Conservation (phyloP, 2,797 vertebrate genomes). For the Mormyrus proboscirostris region DNA sequence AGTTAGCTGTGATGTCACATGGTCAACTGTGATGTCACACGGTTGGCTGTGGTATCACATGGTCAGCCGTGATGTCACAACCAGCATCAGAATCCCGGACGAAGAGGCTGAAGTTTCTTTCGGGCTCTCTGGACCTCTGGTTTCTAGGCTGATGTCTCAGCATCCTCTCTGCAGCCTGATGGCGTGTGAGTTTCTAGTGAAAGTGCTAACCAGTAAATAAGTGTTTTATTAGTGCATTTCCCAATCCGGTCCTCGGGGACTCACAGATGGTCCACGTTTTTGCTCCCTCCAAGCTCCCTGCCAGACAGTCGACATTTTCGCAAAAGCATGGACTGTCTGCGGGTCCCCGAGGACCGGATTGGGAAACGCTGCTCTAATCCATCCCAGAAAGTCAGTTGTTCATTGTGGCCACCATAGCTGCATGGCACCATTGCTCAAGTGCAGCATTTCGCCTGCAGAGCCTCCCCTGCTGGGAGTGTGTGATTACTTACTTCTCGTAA, state of each 20-base stretch:
- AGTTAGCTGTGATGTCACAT: not conserved
- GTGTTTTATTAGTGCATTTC: constrained; percentile 1
- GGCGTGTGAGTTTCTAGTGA: not conserved
- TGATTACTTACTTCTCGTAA: not conserved
- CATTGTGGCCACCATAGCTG: not conserved
- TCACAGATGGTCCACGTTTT: not conserved
- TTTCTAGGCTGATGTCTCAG: not conserved
- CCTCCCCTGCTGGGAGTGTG: not conserved
- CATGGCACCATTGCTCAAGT: not conserved
- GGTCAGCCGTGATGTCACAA: not conserved
- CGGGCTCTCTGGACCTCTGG: not conserved
- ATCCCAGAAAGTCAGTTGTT: not conserved
- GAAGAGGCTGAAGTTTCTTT: not conserved
- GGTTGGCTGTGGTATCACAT: not conserved
- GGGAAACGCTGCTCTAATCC: not conserved
- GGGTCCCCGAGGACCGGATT: not conserved
- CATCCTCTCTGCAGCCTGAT: not conserved
- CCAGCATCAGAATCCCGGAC: not conserved
- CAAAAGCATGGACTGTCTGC: not conserved
- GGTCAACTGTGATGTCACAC: no score
- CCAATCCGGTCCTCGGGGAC: not conserved
- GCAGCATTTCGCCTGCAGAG: not conserved
- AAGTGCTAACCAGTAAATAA: not conserved
- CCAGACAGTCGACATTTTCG: not conserved
- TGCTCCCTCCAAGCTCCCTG: not conserved